A percentile compares a stretch with the other conserved stretches of the same genome.
These are phyloP conservation scores for Mercenaria mercenaria DNA, from an alignment of 1,140 invertebrate genomes.

Conservation along the genomic window DNA sequence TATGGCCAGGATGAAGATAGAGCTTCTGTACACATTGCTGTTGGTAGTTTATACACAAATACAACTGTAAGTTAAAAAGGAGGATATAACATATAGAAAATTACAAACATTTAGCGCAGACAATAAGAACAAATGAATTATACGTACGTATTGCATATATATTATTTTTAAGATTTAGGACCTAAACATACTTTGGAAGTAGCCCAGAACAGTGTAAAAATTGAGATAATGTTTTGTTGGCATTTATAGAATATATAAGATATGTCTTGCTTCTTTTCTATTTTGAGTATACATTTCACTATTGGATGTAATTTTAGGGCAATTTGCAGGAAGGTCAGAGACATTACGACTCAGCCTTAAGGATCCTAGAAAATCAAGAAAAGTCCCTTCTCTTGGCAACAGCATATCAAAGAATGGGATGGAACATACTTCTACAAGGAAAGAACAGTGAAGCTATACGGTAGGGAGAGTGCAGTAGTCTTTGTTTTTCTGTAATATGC, in stretches of 20 bases:
- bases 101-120: too few relatives aligned
- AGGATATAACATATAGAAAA: too few relatives aligned
- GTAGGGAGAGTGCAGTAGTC: too few relatives aligned
- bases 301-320: too few relatives aligned
- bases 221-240: background rate
- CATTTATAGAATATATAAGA: background rate
- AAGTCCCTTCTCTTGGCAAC: background rate
- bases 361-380: background rate
- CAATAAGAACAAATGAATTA: too few relatives aligned
- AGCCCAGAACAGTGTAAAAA: too few relatives aligned
- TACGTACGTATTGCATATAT: background rate
- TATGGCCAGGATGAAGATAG: constrained; percentile 43
- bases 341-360: too few relatives aligned
- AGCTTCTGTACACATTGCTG: constrained; percentile 40
- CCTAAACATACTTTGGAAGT: background rate
- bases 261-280: too few relatives aligned
- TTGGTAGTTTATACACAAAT: constrained; percentile 53
- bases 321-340: too few relatives aligned
- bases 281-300: too few relatives aligned
- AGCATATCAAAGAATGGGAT: background rate
- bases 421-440: background rate
- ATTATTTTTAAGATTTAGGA: background rate
- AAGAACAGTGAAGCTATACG: background rate
- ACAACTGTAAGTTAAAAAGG: constrained; percentile 13
- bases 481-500: too few relatives aligned